Conservation (phyloP, 2,888 invertebrate species). For the Neuroscelio doddi region DNA sequence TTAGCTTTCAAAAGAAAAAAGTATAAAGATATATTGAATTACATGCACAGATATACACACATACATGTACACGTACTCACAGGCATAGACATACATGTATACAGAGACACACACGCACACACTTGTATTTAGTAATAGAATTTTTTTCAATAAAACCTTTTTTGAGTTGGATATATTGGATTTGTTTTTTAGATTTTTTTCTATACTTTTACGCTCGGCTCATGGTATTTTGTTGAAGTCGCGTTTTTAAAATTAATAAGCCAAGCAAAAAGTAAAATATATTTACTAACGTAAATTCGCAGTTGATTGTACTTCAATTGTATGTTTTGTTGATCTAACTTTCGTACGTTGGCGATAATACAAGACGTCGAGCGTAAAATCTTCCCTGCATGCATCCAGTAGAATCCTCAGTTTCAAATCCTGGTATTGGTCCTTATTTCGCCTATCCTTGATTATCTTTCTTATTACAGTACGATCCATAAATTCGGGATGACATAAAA, state of each 20-base stretch:
- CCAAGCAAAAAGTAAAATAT: neutral
- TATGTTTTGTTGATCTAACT: neutral
- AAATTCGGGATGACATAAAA: neutral
- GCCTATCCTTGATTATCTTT: conserved; percentile 1
- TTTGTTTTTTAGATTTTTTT: conserved; percentile 45
- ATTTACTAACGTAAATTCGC: conserved; percentile 24
- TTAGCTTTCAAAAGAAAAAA: conserved; percentile 3
- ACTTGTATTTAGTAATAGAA: conserved; percentile 42
- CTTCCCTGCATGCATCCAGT: conserved; percentile 45
- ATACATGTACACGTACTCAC: conserved; percentile 22
- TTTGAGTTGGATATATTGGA: conserved; percentile 42
- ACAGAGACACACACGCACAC: conserved; percentile 31
- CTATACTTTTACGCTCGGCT: conserved; percentile 43
- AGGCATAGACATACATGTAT: conserved; percentile 29
- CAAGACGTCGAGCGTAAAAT: conserved; percentile 44
- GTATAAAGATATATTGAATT: conserved; percentile 20
- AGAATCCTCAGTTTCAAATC: conserved; percentile 25
- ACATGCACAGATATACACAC: conserved; percentile 24
- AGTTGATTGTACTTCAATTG: neutral
- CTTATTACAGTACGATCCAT: neutral
- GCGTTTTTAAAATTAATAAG: neutral
- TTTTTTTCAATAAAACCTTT: conserved; percentile 40
- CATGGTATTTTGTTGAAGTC: conserved; percentile 14
- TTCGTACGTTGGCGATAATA: conserved; percentile 10
- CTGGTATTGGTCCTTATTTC: conserved; percentile 12